Evolutionary conservation across 2,113 vertebrate species (phyloP).

Genomic region (Epinephelus fuscoguttatus): DNA sequence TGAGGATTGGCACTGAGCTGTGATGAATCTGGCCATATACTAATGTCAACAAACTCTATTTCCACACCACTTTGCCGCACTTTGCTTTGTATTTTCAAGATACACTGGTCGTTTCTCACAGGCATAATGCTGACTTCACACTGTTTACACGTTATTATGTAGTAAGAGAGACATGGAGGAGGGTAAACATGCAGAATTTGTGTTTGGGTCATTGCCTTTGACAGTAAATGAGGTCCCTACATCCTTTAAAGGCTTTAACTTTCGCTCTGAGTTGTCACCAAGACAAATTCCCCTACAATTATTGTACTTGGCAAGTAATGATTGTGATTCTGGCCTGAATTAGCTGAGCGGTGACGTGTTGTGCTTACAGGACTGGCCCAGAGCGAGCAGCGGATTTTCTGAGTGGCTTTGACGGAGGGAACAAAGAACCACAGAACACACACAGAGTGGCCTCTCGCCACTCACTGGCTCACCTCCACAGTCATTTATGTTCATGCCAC

Average conservation of each 20-base stretch:
- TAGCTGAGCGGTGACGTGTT: conserved; percentile 64
- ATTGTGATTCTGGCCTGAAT: conserved; percentile 67
- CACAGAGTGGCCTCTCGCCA: conserved; percentile 59
- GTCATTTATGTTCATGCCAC: conserved; percentile 62
- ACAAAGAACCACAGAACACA: conserved; percentile 75
- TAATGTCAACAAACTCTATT: conserved; percentile 64
- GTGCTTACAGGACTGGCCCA: conserved; percentile 66
- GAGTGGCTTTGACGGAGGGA: conserved; percentile 66
- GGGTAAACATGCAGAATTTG: conserved; percentile 27
- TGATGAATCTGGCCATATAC: conserved; percentile 58
- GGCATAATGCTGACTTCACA: conserved; percentile 27
- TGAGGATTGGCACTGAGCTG: conserved; percentile 63
- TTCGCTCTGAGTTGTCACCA: conserved; percentile 50
- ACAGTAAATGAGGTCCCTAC: conserved; percentile 11
- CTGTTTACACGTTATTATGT: conserved; percentile 30
- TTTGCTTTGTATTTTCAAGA: conserved; percentile 27
- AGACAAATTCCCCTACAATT: conserved; percentile 46
- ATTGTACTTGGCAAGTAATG: conserved; percentile 64
- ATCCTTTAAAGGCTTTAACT: conserved; percentile 39
- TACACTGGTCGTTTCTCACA: conserved; percentile 45
- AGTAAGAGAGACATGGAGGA: conserved; percentile 12
- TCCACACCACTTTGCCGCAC: conserved; percentile 31
- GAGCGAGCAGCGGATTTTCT: conserved; percentile 49
- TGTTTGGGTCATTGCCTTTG: conserved; percentile 26
- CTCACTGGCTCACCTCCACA: conserved; percentile 71